Evolutionary conservation across 2,797 vertebrate genomes (phyloP).

Genomic region (Stomatorhinus walkeri): DNA sequence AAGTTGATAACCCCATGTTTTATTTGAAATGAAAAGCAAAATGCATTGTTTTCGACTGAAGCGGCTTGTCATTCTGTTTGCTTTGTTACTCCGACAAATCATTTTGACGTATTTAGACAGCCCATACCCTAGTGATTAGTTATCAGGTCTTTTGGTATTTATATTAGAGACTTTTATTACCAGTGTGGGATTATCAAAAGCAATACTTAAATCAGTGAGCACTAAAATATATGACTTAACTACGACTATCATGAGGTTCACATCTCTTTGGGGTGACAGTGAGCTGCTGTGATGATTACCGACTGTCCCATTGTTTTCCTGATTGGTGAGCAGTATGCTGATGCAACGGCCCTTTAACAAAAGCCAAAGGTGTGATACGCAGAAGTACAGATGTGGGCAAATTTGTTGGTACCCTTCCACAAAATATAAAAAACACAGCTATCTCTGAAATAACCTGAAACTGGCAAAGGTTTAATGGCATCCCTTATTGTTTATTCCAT

Average conservation of each 20-base stretch:
- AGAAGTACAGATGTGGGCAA: not conserved
- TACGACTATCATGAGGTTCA: not conserved
- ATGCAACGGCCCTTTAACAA: not conserved
- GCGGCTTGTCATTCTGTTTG: not conserved
- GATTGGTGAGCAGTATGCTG: not conserved
- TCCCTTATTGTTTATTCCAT: not conserved
- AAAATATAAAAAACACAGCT: not conserved
- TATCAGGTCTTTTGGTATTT: not conserved
- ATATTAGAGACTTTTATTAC: no score
- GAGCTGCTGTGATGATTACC: not conserved
- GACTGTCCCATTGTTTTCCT: not conserved
- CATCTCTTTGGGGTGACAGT: not conserved
- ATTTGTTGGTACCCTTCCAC: not conserved
- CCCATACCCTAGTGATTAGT: not conserved
- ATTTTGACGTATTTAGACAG: not conserved
- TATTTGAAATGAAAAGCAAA: not conserved
- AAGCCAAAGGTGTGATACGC: not conserved
- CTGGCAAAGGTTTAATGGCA: not conserved
- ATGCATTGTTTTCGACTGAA: not conserved
- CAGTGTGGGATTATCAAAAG: no score
- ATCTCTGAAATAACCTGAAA: not conserved
- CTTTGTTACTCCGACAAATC: not conserved
- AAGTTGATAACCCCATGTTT: not conserved
- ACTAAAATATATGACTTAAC: no score
- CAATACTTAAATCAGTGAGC: no score